Evolutionary conservation across 2,797 vertebrate species (phyloP), one percentile per base, ranked within the genome.

Genomic region (Darevskia mixta): DNA sequence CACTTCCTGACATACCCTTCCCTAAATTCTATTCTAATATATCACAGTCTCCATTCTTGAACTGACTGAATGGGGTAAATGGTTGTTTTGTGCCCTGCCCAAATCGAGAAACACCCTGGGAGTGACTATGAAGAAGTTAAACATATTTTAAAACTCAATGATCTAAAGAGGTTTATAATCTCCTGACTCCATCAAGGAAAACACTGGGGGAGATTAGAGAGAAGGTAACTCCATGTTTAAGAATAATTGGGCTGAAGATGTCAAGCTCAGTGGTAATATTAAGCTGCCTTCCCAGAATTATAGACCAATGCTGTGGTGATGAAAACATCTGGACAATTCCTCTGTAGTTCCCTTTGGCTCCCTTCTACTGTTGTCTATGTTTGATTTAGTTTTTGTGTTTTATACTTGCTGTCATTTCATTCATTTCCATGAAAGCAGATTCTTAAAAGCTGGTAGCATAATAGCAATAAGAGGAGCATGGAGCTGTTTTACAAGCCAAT

Each of bases 401-500:
- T 35, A 6, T 61, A 10, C 86, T 92, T 90, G 49, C 66, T 92
- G 86, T n/a, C 79, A 23, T 88, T 89, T 43, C 87, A 67, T 55
- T 89, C 71, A 89, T 89, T 94, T 90, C 89, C 93, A 95, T 94
- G 92, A 95, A 88, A 89, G 78, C 32, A 84, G 81, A 88, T 92
- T 92, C 76, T 86, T 78, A 78, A 95, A 92, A 38, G 43, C 32
- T 85, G 89, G 80, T 91, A 41, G 87, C 87, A 91, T 85, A 88
- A 83, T 92, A 82, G 55, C 90, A 92, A 61, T 82, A 88, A 13
- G 49, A 94, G 69, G 89, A 92, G 75, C 84, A 94, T 61, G 15
- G 23, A 91, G 84, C 76, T 87, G 73, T 91, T 95, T 95, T 95
- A 94, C 0, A 75, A 94, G 93, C 79, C 88, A 94, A 81, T 94